Conservation (phyloP, 2,888 invertebrate species). For the Apocheima hispidaria region DNA sequence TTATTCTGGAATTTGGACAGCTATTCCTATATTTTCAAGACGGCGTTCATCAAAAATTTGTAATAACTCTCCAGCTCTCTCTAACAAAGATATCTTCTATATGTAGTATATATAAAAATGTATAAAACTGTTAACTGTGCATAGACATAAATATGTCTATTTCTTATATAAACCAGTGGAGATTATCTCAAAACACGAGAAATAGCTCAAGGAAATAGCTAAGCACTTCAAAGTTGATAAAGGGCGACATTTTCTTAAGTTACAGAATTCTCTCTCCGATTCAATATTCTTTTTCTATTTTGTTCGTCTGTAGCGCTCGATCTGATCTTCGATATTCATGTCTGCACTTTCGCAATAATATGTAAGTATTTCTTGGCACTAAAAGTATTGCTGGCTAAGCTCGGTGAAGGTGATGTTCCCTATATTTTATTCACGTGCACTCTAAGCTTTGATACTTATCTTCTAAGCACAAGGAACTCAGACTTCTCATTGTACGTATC, state of each 20-base stretch:
- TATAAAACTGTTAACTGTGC: background rate
- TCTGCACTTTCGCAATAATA: constrained; percentile 54
- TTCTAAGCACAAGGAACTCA: background rate
- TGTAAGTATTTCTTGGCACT: constrained; percentile 44
- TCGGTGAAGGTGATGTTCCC: constrained; percentile 19
- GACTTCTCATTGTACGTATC: background rate
- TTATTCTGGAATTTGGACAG: too few species aligned
- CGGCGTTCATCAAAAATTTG: too few species aligned
- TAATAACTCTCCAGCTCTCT: too few species aligned
- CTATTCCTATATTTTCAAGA: too few species aligned
- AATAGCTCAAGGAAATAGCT: constrained; percentile 46
- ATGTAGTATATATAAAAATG: too few species aligned
- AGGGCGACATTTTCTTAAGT: constrained; percentile 63
- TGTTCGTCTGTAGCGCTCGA: constrained; percentile 59
- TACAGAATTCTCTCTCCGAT: constrained; percentile 66
- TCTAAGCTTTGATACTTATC: too few species aligned
- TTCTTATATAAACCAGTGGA: constrained; percentile 16
- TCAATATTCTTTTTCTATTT: constrained; percentile 80
- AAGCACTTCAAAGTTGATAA: constrained; percentile 65
- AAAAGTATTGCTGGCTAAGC: constrained; percentile 41
- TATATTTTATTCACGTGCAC: constrained; percentile 31
- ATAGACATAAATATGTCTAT: background rate
- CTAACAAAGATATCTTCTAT: too few species aligned
- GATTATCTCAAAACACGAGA: constrained; percentile 33
- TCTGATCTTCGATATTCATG: constrained; percentile 55